Evolutionary conservation across 2,888 invertebrate species (phyloP).

Genomic region (Cheilosia scutellata): DNA sequence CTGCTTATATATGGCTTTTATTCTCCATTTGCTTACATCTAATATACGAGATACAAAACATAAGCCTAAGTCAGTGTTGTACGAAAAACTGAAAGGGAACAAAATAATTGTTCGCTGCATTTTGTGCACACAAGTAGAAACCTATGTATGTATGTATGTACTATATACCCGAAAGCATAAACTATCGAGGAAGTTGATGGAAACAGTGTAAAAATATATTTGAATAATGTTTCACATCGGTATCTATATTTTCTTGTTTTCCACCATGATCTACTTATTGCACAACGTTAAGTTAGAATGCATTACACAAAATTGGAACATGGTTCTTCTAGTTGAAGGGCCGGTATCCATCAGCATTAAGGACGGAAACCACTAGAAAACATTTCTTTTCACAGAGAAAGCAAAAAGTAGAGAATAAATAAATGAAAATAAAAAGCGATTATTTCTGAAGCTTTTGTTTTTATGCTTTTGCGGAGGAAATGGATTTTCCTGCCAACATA

Average conservation of each 20-base stretch:
- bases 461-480: slow-evolving; percentile 37
- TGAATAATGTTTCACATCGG: slow-evolving; percentile 27
- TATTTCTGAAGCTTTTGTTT: slow-evolving; percentile 44
- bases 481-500: slow-evolving; percentile 41
- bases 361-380: slow-evolving; percentile 50
- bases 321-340: slow-evolving; percentile 44
- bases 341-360: slow-evolving; percentile 49
- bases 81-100: background rate
- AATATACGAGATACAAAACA: no score
- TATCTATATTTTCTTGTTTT: slow-evolving; percentile 18
- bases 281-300: slow-evolving; percentile 54
- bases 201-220: slow-evolving; percentile 19
- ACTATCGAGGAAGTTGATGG: background rate
- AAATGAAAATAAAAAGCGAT: slow-evolving; percentile 26
- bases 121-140: background rate
- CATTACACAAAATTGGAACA: slow-evolving; percentile 61
- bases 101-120: slow-evolving; percentile 1
- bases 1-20: no score
- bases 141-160: background rate
- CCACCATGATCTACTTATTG: slow-evolving; percentile 52
- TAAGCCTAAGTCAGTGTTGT: no score
- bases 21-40: no score
- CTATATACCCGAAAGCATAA: background rate
- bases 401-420: background rate
- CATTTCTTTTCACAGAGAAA: slow-evolving; percentile 16